These are phyloP conservation scores for Scolanthus callimorphus DNA, from an alignment of 92 coral and sea anemone species.

Conservation along the genomic window DNA sequence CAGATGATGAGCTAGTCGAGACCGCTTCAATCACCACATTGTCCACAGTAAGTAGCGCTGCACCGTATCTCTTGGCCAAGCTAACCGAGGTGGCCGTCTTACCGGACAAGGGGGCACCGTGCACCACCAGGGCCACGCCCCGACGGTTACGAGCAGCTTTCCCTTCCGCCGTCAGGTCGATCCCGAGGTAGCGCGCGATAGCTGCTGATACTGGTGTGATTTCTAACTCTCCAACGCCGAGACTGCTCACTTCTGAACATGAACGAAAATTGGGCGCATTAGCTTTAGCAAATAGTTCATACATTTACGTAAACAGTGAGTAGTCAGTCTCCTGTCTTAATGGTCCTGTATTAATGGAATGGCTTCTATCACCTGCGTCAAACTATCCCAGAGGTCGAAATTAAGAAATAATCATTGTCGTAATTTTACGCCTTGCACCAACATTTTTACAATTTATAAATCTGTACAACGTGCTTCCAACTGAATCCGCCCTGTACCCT, in stretches of 20 bases:
- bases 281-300: too few relatives aligned
- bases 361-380: too few relatives aligned
- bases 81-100: slow-evolving; percentile 84
- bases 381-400: too few relatives aligned
- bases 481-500: too few relatives aligned
- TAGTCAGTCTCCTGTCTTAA: too few relatives aligned
- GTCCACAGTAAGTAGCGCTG: slow-evolving; percentile 85
- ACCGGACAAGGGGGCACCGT: slow-evolving; percentile 92
- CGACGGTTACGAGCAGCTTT: slow-evolving; percentile 99
- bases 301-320: too few relatives aligned
- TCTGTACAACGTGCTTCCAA: too few relatives aligned
- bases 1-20: slow-evolving; percentile 85
- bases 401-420: too few relatives aligned
- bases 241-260: slow-evolving; percentile 51
- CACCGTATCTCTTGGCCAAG: slow-evolving; percentile 86
- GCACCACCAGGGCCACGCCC: slow-evolving; percentile 83
- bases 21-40: slow-evolving; percentile 90
- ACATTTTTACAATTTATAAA: too few relatives aligned
- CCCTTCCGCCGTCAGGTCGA: slow-evolving; percentile 95
- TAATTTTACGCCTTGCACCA: too few relatives aligned
- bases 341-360: too few relatives aligned
- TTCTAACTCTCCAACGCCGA: slow-evolving; percentile 96
- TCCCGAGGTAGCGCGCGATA: slow-evolving; percentile 94
- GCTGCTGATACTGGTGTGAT: slow-evolving; percentile 99
- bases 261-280: too few relatives aligned